A percentile compares a stretch with the other conserved stretches of the same genome.
phyloP scores from a whole-genome alignment of 2,113 vertebrate species.

The Thunnus maccoyii region DNA sequence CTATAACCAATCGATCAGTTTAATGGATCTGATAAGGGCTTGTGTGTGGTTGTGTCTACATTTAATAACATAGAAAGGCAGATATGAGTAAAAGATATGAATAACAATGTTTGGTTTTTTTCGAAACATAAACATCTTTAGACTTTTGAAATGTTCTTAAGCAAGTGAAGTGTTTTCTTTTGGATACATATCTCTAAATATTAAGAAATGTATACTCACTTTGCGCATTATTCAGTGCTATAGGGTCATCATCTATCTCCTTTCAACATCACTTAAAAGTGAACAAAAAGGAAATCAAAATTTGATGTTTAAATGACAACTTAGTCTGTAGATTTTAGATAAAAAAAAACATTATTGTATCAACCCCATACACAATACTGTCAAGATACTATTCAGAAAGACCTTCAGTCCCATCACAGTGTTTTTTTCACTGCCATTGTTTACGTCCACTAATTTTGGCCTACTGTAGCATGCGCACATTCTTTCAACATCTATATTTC shows the following conservation, averaged over 20 bases:
- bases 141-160: background rate
- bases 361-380: constrained; percentile 1
- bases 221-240: no score
- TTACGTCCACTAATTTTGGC: constrained; percentile 13
- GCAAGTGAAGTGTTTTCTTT: constrained; percentile 20
- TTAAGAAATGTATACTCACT: background rate
- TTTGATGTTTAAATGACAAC: background rate
- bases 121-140: background rate
- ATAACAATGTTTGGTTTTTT: background rate
- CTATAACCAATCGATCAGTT: constrained; percentile 26
- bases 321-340: background rate
- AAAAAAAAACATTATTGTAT: background rate
- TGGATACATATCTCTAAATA: constrained; percentile 27
- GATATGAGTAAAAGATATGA: constrained; percentile 6
- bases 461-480: constrained; percentile 37
- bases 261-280: no score
- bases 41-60: constrained; percentile 19
- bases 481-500: background rate
- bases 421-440: constrained; percentile 1
- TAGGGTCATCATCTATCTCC: no score
- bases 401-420: background rate
- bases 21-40: constrained; percentile 46
- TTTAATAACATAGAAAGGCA: constrained; percentile 9
- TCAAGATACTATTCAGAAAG: constrained; percentile 1
- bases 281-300: background rate